Conservation (phyloP, 2,888 invertebrate species). For the Parascotia fuliginaria region DNA sequence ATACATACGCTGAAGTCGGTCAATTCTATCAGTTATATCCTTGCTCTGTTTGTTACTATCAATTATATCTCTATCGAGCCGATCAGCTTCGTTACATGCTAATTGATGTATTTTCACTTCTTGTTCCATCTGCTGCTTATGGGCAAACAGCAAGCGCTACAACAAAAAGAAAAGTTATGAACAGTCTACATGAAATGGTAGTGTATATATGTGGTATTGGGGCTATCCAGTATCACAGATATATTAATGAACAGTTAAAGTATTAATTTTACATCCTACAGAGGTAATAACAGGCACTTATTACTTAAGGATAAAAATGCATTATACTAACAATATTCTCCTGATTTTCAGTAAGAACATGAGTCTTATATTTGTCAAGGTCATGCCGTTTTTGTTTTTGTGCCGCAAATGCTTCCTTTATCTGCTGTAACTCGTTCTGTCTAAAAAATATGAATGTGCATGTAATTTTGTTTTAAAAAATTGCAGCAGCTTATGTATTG, state of each 20-base stretch:
- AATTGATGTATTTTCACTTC: conserved; percentile 87
- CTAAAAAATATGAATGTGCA: conserved; percentile 52
- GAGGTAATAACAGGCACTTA: no score
- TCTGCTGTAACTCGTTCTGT: conserved; percentile 74
- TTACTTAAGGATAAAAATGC: no score
- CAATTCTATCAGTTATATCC: conserved; percentile 69
- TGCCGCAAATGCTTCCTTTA: conserved; percentile 68
- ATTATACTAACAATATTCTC: conserved; percentile 73
- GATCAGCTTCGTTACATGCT: conserved; percentile 73
- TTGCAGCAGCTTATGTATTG: neutral
- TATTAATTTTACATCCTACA: no score
- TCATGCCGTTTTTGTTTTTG: conserved; percentile 75
- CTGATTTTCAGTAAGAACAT: conserved; percentile 77
- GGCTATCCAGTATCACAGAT: no score
- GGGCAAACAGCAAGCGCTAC: conserved; percentile 88
- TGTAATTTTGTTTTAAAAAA: neutral
- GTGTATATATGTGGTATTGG: no score
- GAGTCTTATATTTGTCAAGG: conserved; percentile 73
- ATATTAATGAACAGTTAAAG: no score
- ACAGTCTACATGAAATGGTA: no score
- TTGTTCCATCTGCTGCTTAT: conserved; percentile 88
- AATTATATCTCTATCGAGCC: conserved; percentile 74
- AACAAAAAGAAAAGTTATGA: conserved; percentile 31
- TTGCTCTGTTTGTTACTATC: conserved; percentile 78
- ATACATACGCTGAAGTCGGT: conserved; percentile 66